These are phyloP conservation scores for Phrynocephalus forsythii DNA, from an alignment of 2,797 vertebrate genomes.

Conservation along the genomic window DNA sequence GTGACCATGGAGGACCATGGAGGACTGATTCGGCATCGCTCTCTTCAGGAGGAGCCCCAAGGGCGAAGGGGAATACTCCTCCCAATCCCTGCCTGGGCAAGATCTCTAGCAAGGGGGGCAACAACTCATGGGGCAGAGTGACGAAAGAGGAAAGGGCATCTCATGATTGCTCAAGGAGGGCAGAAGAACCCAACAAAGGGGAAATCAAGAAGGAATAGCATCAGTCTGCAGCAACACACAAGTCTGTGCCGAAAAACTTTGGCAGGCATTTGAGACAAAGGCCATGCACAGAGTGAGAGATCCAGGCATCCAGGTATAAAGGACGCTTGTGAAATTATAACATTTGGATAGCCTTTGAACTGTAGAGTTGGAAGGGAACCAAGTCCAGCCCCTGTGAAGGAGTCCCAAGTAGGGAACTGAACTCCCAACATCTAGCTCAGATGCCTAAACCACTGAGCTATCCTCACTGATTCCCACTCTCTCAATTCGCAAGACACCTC, in stretches of 20 bases:
- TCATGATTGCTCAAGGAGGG: neutral
- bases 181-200: neutral
- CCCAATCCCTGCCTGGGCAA: constrained; percentile 2
- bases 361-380: too few relatives aligned
- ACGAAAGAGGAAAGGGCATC: neutral
- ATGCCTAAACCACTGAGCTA: too few relatives aligned
- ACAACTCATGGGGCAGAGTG: neutral
- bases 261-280: neutral
- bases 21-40: constrained; percentile 22
- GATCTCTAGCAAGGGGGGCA: neutral
- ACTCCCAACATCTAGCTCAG: too few relatives aligned
- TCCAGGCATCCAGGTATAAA: too few relatives aligned
- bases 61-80: neutral
- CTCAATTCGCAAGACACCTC: too few relatives aligned
- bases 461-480: too few relatives aligned
- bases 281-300: too few relatives aligned
- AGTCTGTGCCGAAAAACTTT: neutral
- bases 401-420: too few relatives aligned
- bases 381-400: too few relatives aligned
- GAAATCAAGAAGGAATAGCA: neutral
- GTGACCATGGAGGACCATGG: neutral
- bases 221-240: too few relatives aligned
- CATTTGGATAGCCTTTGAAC: too few relatives aligned
- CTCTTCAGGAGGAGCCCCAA: constrained; percentile 7
- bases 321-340: too few relatives aligned